Percentiles rank a stretch among this genome's conserved stretches.
Evolutionary conservation across 2,113 vertebrate genomes (phyloP).

Genomic region (Aythya baeri): DNA sequence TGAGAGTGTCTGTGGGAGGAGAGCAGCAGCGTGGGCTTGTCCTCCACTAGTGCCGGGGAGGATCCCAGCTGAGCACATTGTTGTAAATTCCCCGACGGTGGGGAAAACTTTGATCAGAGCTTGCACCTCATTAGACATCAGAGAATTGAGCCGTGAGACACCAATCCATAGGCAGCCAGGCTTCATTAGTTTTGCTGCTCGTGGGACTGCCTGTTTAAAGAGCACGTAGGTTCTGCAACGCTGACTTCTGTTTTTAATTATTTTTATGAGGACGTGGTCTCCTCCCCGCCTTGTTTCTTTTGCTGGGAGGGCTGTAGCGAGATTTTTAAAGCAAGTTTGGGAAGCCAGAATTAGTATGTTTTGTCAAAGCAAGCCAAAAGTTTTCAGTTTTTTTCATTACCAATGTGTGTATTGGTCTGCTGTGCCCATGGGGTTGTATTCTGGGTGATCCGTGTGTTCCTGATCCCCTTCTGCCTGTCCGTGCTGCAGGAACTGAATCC

Average conservation of each 20-base stretch:
- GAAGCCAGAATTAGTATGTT: neutral
- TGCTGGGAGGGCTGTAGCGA: neutral
- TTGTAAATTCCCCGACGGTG: neutral
- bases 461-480: rapidly evolving
- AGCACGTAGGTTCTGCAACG: neutral
- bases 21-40: neutral
- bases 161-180: constrained; percentile 49
- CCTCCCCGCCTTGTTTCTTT: neutral
- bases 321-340: neutral
- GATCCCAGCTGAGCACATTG: neutral
- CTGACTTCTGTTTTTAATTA: constrained; percentile 65
- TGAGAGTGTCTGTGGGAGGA: rapidly evolving
- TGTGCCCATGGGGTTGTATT: rapidly evolving
- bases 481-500: neutral
- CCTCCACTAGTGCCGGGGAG: neutral
- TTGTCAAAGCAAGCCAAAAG: neutral
- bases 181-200: constrained; percentile 52
- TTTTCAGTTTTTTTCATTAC: neutral
- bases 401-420: neutral
- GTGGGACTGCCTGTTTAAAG: constrained; percentile 5
- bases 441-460: neutral
- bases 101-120: constrained; percentile 61
- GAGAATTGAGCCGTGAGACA: constrained; percentile 64
- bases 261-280: neutral
- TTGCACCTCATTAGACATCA: constrained; percentile 62